Conservation (phyloP, 2,113 vertebrate genomes). For the Odocoileus hemionus region DNA sequence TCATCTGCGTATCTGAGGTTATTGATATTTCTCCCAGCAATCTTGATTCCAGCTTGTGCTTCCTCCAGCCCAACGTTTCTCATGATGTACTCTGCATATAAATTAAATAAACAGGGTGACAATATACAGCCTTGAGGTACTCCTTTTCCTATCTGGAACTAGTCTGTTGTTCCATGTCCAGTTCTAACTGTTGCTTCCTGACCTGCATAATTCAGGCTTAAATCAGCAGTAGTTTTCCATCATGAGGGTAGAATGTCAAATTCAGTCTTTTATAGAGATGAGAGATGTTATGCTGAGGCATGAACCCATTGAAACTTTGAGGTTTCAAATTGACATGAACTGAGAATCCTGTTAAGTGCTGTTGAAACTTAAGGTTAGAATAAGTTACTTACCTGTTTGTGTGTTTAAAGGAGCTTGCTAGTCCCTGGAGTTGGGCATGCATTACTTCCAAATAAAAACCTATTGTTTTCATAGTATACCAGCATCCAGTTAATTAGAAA, state of each 20-base stretch:
- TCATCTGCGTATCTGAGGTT: too few species aligned
- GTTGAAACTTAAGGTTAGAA: not conserved
- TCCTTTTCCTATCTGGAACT: too few species aligned
- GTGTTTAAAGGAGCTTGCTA: not conserved
- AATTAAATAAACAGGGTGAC: too few species aligned
- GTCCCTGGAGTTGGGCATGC: not conserved
- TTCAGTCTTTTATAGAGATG: not conserved
- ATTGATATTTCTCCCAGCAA: too few species aligned
- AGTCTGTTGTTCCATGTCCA: too few species aligned
- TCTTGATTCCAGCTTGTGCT: too few species aligned
- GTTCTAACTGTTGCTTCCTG: too few species aligned
- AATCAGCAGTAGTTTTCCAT: not conserved
- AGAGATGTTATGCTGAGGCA: not conserved
- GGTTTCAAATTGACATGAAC: not conserved
- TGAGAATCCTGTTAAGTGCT: not conserved
- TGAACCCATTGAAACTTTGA: not conserved
- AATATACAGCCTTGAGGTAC: too few species aligned
- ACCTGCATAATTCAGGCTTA: not conserved
- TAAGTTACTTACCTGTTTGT: not conserved
- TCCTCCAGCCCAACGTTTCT: too few species aligned
- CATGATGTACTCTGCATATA: too few species aligned
- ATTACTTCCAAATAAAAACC: conserved; percentile 12
- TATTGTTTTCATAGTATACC: not conserved
- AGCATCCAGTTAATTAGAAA: not conserved
- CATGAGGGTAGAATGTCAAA: not conserved